phyloP scores from a whole-genome alignment of 2,888 invertebrate species.

The Tinea trinotella region DNA sequence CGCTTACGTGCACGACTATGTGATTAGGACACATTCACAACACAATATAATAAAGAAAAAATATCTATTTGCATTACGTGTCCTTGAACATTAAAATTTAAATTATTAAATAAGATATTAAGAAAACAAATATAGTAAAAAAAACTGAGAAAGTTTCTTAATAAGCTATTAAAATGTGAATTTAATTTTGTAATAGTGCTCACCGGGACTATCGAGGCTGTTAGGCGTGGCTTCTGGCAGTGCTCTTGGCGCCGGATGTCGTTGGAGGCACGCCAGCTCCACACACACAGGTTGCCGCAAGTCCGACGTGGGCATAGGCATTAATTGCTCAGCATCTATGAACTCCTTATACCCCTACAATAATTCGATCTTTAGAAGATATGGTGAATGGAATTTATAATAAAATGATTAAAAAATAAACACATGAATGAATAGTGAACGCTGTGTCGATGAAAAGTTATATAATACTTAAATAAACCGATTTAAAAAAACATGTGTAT shows the following conservation, averaged over 20 bases:
- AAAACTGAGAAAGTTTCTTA: no score
- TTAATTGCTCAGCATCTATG: conserved; percentile 90
- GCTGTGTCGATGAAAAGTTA: no score
- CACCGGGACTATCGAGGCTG: conserved; percentile 68
- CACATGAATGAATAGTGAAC: no score
- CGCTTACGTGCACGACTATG: neutral
- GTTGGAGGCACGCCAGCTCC: conserved; percentile 80
- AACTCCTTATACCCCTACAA: conserved; percentile 90
- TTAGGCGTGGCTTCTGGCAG: conserved; percentile 65
- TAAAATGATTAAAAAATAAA: no score
- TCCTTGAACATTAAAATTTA: neutral
- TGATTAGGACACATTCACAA: neutral
- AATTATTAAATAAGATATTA: neutral
- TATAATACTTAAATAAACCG: no score
- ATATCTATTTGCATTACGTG: neutral
- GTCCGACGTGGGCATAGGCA: conserved; percentile 89
- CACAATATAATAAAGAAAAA: neutral
- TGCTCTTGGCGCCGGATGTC: conserved; percentile 68
- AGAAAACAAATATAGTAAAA: neutral
- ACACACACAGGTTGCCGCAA: conserved; percentile 86
- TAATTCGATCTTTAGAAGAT: no score
- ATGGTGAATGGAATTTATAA: no score
- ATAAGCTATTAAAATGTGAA: neutral
- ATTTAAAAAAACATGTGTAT: no score
- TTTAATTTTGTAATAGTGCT: conserved; percentile 15